These are phyloP conservation scores for Melanostoma scalare DNA, from an alignment of 2,888 invertebrate species.

Conservation along the genomic window DNA sequence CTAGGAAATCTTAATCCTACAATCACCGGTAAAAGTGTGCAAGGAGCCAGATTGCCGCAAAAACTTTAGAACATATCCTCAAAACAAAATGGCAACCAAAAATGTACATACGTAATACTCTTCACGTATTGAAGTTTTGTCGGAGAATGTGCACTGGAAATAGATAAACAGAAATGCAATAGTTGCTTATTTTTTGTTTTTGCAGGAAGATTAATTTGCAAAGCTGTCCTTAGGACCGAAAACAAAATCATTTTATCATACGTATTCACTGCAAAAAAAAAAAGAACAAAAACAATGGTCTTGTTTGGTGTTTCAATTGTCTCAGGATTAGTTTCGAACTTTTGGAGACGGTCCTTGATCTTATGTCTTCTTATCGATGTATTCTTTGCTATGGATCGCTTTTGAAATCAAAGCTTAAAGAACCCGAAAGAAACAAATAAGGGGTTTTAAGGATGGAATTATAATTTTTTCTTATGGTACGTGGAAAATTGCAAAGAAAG, in stretches of 20 bases:
- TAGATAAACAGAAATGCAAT: constrained; percentile 10
- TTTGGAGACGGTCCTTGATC: constrained; percentile 13
- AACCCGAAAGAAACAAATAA: too few relatives aligned
- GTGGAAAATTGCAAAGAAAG: too few relatives aligned
- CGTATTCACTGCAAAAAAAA: background rate
- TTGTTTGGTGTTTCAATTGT: constrained; percentile 51
- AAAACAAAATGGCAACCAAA: constrained; percentile 48
- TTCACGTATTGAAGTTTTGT: constrained; percentile 60
- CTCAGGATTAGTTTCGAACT: constrained; percentile 53
- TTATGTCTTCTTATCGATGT: background rate
- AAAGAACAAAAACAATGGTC: constrained; percentile 8
- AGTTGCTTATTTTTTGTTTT: constrained; percentile 6
- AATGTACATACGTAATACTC: constrained; percentile 20
- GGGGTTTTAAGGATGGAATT: too few relatives aligned
- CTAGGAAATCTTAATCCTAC: constrained; percentile 55
- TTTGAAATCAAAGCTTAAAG: too few relatives aligned
- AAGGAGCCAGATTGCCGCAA: constrained; percentile 63
- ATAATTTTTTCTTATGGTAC: too few relatives aligned
- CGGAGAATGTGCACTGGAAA: constrained; percentile 47
- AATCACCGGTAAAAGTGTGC: constrained; percentile 23
- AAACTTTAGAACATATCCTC: constrained; percentile 63
- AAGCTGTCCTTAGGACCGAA: constrained; percentile 26
- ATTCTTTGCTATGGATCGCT: background rate
- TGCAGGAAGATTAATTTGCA: constrained; percentile 57
- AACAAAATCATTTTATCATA: constrained; percentile 35